Evolutionary conservation across 2,113 vertebrate species (phyloP), one percentile per base, ranked within the genome.

Genomic region (Phylloscopus trochiloides): DNA sequence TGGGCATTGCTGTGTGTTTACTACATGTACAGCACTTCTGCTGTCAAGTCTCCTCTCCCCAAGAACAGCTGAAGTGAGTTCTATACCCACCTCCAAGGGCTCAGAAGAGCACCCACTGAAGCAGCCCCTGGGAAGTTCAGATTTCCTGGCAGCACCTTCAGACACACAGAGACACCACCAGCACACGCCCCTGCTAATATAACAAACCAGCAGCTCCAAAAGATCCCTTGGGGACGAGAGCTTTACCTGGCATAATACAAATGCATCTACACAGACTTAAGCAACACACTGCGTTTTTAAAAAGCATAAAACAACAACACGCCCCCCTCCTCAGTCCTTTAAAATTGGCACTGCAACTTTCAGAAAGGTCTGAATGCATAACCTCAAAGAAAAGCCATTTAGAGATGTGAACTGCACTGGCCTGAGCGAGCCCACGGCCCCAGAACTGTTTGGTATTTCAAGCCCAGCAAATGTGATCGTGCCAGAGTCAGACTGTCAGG

Each of bases 231-330:
- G 92, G 93, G 94, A 93, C 17, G 0, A 79, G 67, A 83, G 88
- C 85, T 92, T 77, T 12, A 86, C 71, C 59, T 1, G 5, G 45
- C 38, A 3, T 29, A 87, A 90, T 3, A 88, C 72, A 88, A 88
- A 94, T 2, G 47, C 90, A 92, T 20, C 81, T 86, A 95, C 91
- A 86, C 34, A 88, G 72, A 96, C 63, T 73, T 29, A 88, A 96
- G 79, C 85, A 92, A 95, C 85, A 96, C 86, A 43, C 0, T 29
- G 91, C 87, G 81, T 67, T 90, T 90, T 92, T 25, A 58, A 88
- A 92, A 94, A 88, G 50, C 76, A 22, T 82, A 65, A 57, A 80
- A 89, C 73, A 90, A 78, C 65, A 92, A 40, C 3, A 66, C 1
- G 10, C 5, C 22, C 61, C 50, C 42, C 40, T 36, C 48, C 47